phyloP scores from a whole-genome alignment of 2,797 vertebrate species.

The Megaceryle alcyon region DNA sequence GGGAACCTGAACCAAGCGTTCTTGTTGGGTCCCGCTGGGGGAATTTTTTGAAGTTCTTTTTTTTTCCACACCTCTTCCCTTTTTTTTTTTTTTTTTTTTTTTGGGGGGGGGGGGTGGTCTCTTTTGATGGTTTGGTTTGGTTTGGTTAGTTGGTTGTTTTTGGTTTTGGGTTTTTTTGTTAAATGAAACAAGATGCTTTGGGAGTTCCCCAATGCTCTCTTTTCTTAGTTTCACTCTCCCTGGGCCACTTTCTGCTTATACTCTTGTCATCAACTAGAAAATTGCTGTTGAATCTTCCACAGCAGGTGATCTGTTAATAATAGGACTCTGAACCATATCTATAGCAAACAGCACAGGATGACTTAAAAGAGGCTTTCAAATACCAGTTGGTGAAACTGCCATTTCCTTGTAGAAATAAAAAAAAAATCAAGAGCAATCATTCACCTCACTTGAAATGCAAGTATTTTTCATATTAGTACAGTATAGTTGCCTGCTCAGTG shows the following conservation, averaged over 20 bases:
- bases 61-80: too few relatives aligned
- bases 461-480: background rate
- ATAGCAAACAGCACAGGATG: background rate
- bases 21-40: too few relatives aligned
- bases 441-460: background rate
- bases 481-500: background rate
- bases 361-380: background rate
- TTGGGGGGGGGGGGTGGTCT: background rate
- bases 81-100: background rate
- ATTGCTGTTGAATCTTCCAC: background rate
- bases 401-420: background rate
- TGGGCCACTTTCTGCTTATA: conserved; percentile 10
- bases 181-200: background rate
- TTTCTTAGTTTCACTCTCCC: conserved; percentile 12
- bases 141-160: too few relatives aligned
- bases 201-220: background rate
- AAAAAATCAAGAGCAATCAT: background rate
- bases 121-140: background rate
- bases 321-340: background rate
- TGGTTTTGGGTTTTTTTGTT: background rate
- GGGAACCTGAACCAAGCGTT: too few relatives aligned
- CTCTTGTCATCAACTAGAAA: background rate
- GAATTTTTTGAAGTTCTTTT: too few relatives aligned
- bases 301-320: conserved; percentile 2
- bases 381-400: background rate